Conservation (phyloP, 1,140 invertebrate species). For the Drosophila arizonae region DNA sequence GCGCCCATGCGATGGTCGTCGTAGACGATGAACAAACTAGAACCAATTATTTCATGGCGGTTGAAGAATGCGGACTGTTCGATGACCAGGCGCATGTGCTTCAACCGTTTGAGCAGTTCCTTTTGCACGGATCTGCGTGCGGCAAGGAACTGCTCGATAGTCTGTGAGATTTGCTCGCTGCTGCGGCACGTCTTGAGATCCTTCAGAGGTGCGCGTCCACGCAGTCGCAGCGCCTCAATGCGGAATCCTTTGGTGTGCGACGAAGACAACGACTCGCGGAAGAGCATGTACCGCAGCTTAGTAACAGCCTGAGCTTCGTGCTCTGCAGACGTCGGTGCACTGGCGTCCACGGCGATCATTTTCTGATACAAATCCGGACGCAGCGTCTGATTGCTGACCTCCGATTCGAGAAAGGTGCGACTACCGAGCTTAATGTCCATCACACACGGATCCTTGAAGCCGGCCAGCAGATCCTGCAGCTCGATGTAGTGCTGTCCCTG, state of each 20-base stretch:
- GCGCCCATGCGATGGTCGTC: slow-evolving; percentile 93
- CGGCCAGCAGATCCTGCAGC: slow-evolving; percentile 93
- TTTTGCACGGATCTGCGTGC: slow-evolving; percentile 86
- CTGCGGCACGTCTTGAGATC: slow-evolving; percentile 91
- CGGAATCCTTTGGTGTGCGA: slow-evolving; percentile 96
- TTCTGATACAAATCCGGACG: slow-evolving; percentile 93
- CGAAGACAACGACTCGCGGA: slow-evolving; percentile 96
- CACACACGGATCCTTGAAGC: slow-evolving; percentile 93
- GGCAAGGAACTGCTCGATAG: slow-evolving; percentile 91
- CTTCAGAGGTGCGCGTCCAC: slow-evolving; percentile 88
- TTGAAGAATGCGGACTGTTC: slow-evolving; percentile 94
- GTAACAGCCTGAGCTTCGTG: slow-evolving; percentile 91
- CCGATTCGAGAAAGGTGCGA: slow-evolving; percentile 95
- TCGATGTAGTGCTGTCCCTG: slow-evolving; percentile 95
- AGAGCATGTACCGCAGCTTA: slow-evolving; percentile 97
- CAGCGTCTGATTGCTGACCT: slow-evolving; percentile 92
- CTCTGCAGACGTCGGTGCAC: slow-evolving; percentile 92
- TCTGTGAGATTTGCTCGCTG: slow-evolving; percentile 89
- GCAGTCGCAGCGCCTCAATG: slow-evolving; percentile 96
- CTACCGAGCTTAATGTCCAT: slow-evolving; percentile 97
- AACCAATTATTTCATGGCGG: slow-evolving; percentile 96
- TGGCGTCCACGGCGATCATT: slow-evolving; percentile 96
- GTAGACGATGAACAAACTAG: slow-evolving; percentile 96
- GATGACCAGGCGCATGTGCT: slow-evolving; percentile 90
- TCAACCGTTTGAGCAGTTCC: slow-evolving; percentile 89